Conservation (phyloP, 2,113 vertebrate species). For the Archilochus colubris region DNA sequence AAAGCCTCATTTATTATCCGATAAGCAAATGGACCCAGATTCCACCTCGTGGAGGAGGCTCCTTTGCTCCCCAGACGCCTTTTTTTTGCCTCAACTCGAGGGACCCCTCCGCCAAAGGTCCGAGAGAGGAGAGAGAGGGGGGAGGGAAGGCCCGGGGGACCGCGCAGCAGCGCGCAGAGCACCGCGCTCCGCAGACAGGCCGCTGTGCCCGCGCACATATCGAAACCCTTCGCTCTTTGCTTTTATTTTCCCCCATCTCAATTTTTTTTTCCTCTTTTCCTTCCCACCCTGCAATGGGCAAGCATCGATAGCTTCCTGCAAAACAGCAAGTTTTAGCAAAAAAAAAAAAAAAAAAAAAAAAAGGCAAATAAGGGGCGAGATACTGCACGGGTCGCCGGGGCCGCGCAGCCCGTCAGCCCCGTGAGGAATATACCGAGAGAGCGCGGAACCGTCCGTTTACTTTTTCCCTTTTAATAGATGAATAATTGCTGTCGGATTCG, state of each 20-base stretch:
- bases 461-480: conserved; percentile 73
- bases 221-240: background rate
- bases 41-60: conserved; percentile 65
- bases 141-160: background rate
- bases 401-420: background rate
- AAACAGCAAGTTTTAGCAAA: background rate
- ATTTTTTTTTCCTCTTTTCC: background rate
- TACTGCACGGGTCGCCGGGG: background rate
- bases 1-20: conserved; percentile 75
- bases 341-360: rapidly evolving
- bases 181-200: background rate
- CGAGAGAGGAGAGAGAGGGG: background rate
- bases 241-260: background rate
- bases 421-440: background rate
- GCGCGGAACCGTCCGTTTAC: background rate
- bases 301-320: background rate
- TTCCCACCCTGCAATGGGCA: background rate
- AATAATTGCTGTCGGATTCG: conserved; percentile 78
- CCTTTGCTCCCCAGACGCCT: conserved; percentile 13
- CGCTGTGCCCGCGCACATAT: background rate
- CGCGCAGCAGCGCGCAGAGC: background rate
- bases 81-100: background rate
- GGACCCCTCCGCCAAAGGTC: conserved; percentile 26
- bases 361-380: background rate
- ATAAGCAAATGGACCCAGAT: conserved; percentile 70